Conservation (phyloP, 2,888 invertebrate genomes). For the Malthinus flaveolus region DNA sequence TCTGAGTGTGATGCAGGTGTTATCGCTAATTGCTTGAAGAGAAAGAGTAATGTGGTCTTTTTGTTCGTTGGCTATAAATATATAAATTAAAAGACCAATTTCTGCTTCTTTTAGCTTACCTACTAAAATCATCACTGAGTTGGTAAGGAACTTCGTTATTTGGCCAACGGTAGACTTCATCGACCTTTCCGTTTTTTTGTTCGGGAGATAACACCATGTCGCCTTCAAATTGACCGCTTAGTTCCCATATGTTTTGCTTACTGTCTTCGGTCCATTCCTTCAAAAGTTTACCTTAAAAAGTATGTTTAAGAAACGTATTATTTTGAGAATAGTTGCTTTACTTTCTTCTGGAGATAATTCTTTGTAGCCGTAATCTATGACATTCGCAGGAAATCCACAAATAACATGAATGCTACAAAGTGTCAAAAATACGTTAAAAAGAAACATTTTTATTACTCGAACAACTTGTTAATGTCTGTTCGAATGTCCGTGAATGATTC, state of each 20-base stretch:
- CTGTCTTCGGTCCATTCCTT: not conserved
- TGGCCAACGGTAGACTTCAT: not conserved
- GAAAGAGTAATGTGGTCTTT: not conserved
- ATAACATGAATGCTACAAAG: no score
- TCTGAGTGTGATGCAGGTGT: constrained; percentile 3
- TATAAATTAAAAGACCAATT: not conserved
- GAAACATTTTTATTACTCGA: no score
- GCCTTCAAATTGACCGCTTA: constrained; percentile 19
- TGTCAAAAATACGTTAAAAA: no score
- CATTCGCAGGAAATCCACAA: no score
- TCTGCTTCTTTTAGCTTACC: not conserved
- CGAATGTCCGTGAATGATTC: no score
- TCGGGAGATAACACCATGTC: constrained; percentile 2
- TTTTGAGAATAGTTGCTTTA: not conserved
- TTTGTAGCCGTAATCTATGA: not conserved
- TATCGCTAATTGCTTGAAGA: not conserved
- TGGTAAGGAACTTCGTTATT: not conserved
- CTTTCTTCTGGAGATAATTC: not conserved
- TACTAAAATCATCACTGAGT: not conserved
- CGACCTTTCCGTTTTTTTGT: not conserved
- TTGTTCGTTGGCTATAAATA: not conserved
- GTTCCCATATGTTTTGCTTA: constrained; percentile 14
- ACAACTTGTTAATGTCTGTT: no score
- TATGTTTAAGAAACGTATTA: not conserved
- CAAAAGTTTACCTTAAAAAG: not conserved